Evolutionary conservation across 2,797 vertebrate genomes (phyloP).

Genomic region (Phataginus tetradactyla): DNA sequence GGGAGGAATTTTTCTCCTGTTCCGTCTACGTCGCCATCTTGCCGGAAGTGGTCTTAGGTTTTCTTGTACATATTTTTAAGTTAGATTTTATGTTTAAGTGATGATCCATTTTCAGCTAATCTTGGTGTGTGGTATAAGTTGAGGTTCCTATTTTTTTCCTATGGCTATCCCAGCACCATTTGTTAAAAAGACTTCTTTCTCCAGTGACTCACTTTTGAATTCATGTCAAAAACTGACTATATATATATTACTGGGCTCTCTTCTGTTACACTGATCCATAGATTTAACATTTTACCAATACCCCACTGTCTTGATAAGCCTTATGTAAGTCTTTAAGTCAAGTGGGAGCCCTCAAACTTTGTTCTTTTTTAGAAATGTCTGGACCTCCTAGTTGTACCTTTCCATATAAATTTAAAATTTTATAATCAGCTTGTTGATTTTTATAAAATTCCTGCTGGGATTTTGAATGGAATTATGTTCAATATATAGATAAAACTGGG

Average conservation of each 20-base stretch:
- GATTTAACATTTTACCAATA: neutral
- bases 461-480: neutral
- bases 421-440: conserved; percentile 3
- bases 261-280: neutral
- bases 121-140: neutral
- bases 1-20: too few species aligned
- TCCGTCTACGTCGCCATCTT: too few species aligned
- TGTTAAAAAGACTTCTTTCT: conserved; percentile 29
- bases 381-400: neutral
- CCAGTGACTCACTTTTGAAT: neutral
- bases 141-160: neutral
- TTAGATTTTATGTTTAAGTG: conserved; percentile 17
- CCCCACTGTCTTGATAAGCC: neutral
- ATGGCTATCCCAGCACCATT: neutral
- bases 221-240: neutral
- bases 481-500: neutral
- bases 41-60: neutral
- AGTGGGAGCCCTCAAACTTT: neutral
- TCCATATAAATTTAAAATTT: neutral
- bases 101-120: neutral
- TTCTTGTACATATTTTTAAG: conserved; percentile 10
- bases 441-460: neutral
- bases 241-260: neutral
- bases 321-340: neutral
- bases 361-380: neutral